phyloP scores from a whole-genome alignment of 2,113 vertebrate genomes.

The Psettodes erumei region DNA sequence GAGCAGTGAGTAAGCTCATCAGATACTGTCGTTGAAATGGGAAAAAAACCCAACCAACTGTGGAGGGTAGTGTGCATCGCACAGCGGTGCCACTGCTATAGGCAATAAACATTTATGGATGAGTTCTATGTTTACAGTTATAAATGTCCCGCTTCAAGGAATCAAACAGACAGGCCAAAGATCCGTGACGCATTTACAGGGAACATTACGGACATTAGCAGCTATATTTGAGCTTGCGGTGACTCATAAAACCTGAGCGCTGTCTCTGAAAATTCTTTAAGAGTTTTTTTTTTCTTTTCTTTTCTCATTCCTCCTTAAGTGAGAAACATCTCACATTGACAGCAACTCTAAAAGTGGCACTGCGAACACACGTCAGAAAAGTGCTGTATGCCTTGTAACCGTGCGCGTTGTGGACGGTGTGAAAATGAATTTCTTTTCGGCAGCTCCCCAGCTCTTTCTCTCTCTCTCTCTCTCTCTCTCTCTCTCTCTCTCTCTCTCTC shows the following conservation, averaged over 20 bases:
- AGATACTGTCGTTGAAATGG: background rate
- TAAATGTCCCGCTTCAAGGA: slow-evolving; percentile 28
- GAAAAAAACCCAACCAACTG: background rate
- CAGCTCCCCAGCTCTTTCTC: background rate
- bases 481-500: too few species aligned
- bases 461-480: too few species aligned
- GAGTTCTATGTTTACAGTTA: slow-evolving; percentile 18
- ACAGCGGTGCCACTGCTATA: background rate
- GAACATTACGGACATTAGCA: slow-evolving; percentile 20
- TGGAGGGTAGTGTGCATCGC: background rate
- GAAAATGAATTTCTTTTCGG: slow-evolving; percentile 27
- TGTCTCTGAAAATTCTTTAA: background rate
- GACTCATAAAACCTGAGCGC: slow-evolving; percentile 5
- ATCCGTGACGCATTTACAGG: background rate
- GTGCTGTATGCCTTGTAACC: slow-evolving; percentile 1
- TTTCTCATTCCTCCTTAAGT: slow-evolving; percentile 11
- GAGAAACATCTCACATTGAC: slow-evolving; percentile 19
- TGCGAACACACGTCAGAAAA: slow-evolving; percentile 33
- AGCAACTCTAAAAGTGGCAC: slow-evolving; percentile 30
- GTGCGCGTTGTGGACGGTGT: slow-evolving; percentile 21
- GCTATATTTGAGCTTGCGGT: slow-evolving; percentile 2
- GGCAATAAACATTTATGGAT: slow-evolving; percentile 15
- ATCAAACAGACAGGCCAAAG: background rate
- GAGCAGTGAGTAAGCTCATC: background rate
- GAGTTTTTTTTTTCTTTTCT: background rate